phyloP scores from a whole-genome alignment of 1,140 invertebrate species.

The Belonocnema kinseyi region DNA sequence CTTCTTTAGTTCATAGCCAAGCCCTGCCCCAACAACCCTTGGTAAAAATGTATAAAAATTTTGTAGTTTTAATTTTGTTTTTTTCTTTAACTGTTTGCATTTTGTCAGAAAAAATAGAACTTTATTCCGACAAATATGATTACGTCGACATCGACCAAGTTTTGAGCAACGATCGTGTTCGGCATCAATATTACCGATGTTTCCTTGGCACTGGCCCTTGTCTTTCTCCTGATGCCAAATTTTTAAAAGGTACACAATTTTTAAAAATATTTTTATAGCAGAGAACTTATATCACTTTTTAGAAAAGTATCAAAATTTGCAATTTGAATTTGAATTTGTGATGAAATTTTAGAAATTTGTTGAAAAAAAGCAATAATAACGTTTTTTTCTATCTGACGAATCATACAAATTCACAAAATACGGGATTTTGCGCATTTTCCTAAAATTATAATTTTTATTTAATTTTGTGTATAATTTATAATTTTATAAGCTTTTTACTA shows the following conservation, averaged over 20 bases:
- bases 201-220: constrained; percentile 62
- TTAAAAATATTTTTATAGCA: not conserved
- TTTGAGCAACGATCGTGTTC: constrained; percentile 37
- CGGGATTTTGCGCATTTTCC: too few species aligned
- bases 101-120: constrained; percentile 40
- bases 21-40: too few species aligned
- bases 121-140: constrained; percentile 69
- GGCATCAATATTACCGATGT: constrained; percentile 59
- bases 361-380: too few species aligned
- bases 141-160: constrained; percentile 54
- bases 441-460: too few species aligned
- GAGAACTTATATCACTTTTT: not conserved
- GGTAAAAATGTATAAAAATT: too few species aligned
- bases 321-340: too few species aligned
- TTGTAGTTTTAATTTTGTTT: not conserved
- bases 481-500: too few species aligned
- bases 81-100: not conserved
- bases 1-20: too few species aligned
- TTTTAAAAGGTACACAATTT: constrained; percentile 47
- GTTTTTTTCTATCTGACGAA: too few species aligned
- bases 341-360: too few species aligned
- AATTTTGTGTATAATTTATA: too few species aligned
- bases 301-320: not conserved
- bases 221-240: constrained; percentile 48
- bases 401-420: too few species aligned